Evolutionary conservation across 2,113 vertebrate genomes (phyloP), one percentile per base, ranked within the genome.

Genomic region (Cyrtonyx montezumae): DNA sequence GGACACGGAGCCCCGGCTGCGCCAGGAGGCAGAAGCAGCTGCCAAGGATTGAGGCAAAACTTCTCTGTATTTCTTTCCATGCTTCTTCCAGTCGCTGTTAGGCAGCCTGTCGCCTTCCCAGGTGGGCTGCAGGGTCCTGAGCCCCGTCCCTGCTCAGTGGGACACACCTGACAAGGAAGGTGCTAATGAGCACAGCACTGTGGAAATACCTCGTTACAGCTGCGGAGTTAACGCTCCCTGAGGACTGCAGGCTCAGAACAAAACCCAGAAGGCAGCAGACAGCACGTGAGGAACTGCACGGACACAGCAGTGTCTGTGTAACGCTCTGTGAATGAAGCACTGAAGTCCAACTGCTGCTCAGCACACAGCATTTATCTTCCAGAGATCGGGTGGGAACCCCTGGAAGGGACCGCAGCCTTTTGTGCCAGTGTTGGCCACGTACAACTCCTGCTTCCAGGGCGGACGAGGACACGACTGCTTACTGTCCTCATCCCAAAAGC

Each of bases 401-500:
- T 1, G 1, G 22, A 23, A 23, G 23, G 30, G 32, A 30, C 19
- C 3, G 42, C 48, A 21, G 53, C 53, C 66, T 25, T 28, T 0
- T 22, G 42, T 68, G 17, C 34, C 75, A 65, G 4, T 18, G 2
- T 32, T 58, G 32, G 13, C 43, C 71, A 51, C 9, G 71, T 43
- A 37, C 19, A 13, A 3, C 32, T 43, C 23, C 34, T 32, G 7
- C 43, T 71, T 23, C 10, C 32, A 23, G 55, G 26, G 11, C 3
- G 28, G 28, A 61, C 42, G 16, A 7, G 2, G 40, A 46, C 4
- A 8, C 62, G 66, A 43, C 53, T 3, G 30, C 43, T 48, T 68
- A 37, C 42, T 58, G 30, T 70, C 28, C 75, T 7, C 13, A n/a
- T 59, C 58, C 81, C 67, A 55, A 82, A 81, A 45, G 19, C 21